Evolutionary conservation across 2,888 invertebrate species (phyloP).

Genomic region (Ceraclea dissimilis): DNA sequence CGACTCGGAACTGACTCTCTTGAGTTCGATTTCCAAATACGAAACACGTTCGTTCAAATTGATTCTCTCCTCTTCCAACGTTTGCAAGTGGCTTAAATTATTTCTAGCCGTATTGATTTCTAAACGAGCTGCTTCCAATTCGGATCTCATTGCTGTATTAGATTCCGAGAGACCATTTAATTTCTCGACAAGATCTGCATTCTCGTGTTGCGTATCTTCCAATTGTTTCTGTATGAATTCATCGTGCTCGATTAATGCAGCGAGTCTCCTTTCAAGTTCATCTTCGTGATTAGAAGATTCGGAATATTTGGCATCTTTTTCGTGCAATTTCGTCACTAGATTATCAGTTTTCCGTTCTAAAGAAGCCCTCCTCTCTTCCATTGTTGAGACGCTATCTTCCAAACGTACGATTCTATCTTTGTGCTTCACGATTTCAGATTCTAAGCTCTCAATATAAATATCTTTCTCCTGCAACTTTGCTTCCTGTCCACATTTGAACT

Average conservation of each 20-base stretch:
- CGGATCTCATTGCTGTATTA: constrained; percentile 42
- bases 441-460: constrained; percentile 64
- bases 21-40: constrained; percentile 42
- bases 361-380: constrained; percentile 53
- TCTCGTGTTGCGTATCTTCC: constrained; percentile 51
- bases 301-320: constrained; percentile 49
- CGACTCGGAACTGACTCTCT: constrained; percentile 35
- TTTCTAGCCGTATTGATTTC: constrained; percentile 36
- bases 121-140: constrained; percentile 40
- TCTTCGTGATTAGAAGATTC: constrained; percentile 58
- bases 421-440: constrained; percentile 56
- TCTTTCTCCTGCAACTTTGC: constrained; percentile 70
- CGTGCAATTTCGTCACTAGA: constrained; percentile 52
- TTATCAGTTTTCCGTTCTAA: constrained; percentile 55
- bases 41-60: constrained; percentile 35
- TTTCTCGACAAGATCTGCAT: constrained; percentile 48
- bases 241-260: constrained; percentile 54
- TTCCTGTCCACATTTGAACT: constrained; percentile 46
- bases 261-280: constrained; percentile 53
- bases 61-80: constrained; percentile 29
- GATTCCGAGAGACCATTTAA: constrained; percentile 46
- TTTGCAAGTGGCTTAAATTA: constrained; percentile 34
- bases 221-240: constrained; percentile 56
- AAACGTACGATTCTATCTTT: constrained; percentile 57
- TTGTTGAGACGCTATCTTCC: constrained; percentile 55